Conservation (phyloP, 2,113 vertebrate species). For the Thalassarche chlororhynchos region DNA sequence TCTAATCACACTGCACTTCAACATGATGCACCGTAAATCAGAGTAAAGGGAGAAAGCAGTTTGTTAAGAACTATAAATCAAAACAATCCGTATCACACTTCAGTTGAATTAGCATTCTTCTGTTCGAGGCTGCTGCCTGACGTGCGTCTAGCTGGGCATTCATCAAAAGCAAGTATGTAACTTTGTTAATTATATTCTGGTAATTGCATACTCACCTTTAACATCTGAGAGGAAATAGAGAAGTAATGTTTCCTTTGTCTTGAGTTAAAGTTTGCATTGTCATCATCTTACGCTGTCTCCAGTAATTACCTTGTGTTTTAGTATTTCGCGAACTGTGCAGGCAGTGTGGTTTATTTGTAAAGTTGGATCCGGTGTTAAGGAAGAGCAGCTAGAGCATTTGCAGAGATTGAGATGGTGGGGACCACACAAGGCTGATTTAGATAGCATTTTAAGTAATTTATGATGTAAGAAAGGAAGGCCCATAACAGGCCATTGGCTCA, state of each 20-base stretch:
- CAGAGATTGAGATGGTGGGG: not conserved
- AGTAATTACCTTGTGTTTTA: slow-evolving; percentile 22
- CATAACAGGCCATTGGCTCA: not conserved
- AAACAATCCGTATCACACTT: not conserved
- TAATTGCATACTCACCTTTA: slow-evolving; percentile 50
- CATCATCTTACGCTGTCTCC: not conserved
- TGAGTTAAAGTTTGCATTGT: not conserved
- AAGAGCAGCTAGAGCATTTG: not conserved
- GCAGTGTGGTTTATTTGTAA: not conserved
- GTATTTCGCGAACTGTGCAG: not conserved
- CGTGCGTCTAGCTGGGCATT: not conserved
- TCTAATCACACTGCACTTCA: slow-evolving; percentile 43
- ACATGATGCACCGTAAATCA: not conserved
- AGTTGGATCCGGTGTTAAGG: not conserved
- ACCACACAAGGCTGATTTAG: not conserved
- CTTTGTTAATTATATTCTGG: slow-evolving; percentile 45
- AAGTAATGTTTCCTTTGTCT: slow-evolving; percentile 26
- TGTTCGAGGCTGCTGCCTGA: not conserved
- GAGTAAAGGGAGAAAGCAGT: not conserved
- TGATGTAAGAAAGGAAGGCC: not conserved
- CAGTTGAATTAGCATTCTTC: slow-evolving; percentile 31
- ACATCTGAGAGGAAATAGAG: not conserved
- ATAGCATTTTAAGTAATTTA: not conserved
- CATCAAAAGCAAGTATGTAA: slow-evolving; percentile 1
- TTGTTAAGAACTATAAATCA: slow-evolving; percentile 20